phyloP scores from a whole-genome alignment of 2,113 vertebrate species.

The Brienomyrus longianalis region DNA sequence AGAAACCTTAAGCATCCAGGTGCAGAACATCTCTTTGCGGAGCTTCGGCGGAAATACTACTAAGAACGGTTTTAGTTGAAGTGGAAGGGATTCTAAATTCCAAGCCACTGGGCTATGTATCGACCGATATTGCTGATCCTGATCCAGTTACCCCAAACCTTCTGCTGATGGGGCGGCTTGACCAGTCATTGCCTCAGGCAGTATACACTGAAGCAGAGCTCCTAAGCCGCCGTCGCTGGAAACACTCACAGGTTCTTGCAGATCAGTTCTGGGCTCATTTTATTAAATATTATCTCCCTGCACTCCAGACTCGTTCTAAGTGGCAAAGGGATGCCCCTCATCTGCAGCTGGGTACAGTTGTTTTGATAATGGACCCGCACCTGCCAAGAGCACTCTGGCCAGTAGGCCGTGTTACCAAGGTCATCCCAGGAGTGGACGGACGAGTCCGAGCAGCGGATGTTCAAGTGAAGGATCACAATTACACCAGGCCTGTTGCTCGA shows the following conservation, averaged over 20 bases:
- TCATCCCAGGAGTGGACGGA: background rate
- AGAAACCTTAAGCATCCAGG: too few relatives aligned
- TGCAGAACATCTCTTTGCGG: too few relatives aligned
- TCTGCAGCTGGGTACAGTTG: background rate
- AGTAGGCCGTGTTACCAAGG: background rate
- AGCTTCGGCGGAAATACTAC: background rate
- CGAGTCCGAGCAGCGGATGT: background rate
- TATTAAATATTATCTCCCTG: background rate
- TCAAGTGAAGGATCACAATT: background rate
- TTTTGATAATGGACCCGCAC: background rate
- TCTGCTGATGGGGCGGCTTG: background rate
- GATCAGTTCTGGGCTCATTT: background rate
- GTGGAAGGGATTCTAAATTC: background rate
- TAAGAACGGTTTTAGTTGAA: background rate
- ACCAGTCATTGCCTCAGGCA: background rate
- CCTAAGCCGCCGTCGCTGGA: background rate
- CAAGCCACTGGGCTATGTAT: background rate
- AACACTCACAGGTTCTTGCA: background rate
- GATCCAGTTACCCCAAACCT: background rate
- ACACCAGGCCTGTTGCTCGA: background rate
- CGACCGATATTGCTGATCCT: background rate
- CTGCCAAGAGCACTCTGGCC: background rate
- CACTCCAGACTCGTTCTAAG: background rate
- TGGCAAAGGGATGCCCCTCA: background rate
- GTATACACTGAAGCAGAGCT: background rate